phyloP scores from a whole-genome alignment of 2,888 invertebrate species.

The Himalopsyche anomala region DNA sequence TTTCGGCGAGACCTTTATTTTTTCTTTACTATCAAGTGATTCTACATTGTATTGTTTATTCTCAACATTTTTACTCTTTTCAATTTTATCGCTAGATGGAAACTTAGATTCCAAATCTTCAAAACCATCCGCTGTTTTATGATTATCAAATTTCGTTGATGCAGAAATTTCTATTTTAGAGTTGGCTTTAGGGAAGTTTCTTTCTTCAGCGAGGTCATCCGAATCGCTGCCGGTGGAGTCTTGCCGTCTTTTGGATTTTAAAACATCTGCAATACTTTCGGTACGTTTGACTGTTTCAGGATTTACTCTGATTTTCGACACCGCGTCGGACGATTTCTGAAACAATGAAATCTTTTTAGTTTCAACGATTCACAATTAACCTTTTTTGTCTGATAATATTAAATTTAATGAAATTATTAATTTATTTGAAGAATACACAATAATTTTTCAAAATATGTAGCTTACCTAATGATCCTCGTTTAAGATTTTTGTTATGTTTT shows the following conservation, averaged over 20 bases:
- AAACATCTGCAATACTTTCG: slow-evolving; percentile 73
- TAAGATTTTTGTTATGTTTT: too few relatives aligned
- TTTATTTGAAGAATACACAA: too few relatives aligned
- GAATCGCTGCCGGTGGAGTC: slow-evolving; percentile 70
- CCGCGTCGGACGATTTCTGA: slow-evolving; percentile 80
- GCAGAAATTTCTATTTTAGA: background rate
- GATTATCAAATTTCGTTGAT: background rate
- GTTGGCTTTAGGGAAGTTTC: background rate
- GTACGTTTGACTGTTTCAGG: slow-evolving; percentile 68
- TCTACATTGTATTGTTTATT: background rate
- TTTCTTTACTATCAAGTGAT: background rate
- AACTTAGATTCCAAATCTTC: background rate
- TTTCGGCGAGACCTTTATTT: background rate
- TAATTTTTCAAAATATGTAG: too few relatives aligned
- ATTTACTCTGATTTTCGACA: slow-evolving; percentile 77
- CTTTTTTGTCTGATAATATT: too few relatives aligned
- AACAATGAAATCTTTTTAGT: slow-evolving; percentile 62
- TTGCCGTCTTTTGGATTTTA: slow-evolving; percentile 71
- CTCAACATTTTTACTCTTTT: background rate
- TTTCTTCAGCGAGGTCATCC: slow-evolving; percentile 54
- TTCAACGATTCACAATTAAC: too few relatives aligned
- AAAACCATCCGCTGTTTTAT: background rate
- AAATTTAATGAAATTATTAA: too few relatives aligned
- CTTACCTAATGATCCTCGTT: too few relatives aligned
- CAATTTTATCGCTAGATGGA: background rate